Evolutionary conservation across 2,797 vertebrate species (phyloP).

Genomic region (Falco naumanni): DNA sequence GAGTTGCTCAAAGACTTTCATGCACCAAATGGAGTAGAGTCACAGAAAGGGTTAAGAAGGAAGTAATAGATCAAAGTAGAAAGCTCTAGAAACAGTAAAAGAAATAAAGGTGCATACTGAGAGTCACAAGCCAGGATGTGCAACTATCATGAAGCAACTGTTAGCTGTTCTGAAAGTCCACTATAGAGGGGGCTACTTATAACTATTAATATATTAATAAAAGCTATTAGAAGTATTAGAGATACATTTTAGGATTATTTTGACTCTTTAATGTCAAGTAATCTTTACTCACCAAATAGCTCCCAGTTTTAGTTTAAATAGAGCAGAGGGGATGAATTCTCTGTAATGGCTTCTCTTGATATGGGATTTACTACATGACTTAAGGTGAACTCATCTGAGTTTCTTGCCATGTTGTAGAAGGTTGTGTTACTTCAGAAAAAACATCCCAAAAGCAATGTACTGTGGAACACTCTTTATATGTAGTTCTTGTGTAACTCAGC

Average conservation of each 20-base stretch:
- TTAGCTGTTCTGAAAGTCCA: not conserved
- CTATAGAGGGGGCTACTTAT: not conserved
- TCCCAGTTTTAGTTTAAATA: not conserved
- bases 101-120: not conserved
- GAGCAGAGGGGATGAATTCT: not conserved
- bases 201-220: not conserved
- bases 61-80: not conserved
- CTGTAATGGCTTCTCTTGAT: not conserved
- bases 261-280: not conserved
- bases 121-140: not conserved
- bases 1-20: not conserved
- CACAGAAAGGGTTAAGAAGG: not conserved
- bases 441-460: not conserved
- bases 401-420: not conserved
- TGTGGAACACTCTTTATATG: not conserved
- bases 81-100: not conserved
- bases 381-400: not conserved
- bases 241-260: not conserved
- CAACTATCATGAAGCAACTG: not conserved
- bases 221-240: not conserved
- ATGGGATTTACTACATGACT: not conserved
- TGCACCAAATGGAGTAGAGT: not conserved
- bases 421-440: not conserved
- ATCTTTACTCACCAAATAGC: not conserved
- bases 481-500: not conserved